Conservation (phyloP, 2,797 vertebrate species). For the Diceros bicornis region DNA sequence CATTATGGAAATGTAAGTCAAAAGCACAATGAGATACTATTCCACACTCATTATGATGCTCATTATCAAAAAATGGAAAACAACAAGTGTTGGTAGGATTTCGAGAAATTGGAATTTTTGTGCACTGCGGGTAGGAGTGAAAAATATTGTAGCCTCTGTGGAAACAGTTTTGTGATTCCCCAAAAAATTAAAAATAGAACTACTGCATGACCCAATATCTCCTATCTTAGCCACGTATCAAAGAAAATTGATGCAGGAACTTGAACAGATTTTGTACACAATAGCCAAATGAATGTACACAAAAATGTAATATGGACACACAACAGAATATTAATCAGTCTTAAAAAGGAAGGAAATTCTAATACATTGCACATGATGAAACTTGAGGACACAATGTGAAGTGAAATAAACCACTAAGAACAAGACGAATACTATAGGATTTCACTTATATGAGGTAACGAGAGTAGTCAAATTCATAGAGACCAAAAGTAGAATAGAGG, state of each 20-base stretch:
- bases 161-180: background rate
- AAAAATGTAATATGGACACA: background rate
- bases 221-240: background rate
- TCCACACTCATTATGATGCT: background rate
- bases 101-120: background rate
- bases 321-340: background rate
- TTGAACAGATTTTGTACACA: background rate
- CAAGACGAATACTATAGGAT: background rate
- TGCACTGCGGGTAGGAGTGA: background rate
- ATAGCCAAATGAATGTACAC: background rate
- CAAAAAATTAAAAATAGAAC: background rate
- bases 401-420: background rate
- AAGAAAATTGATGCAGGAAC: background rate
- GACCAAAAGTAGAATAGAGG: background rate
- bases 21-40: background rate
- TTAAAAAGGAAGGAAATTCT: background rate
- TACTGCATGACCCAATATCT: background rate
- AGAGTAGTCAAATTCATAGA: background rate
- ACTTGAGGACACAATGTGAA: background rate
- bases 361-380: background rate
- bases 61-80: background rate
- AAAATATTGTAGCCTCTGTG: background rate
- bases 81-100: background rate
- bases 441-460: background rate
- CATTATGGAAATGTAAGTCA: background rate